Evolutionary conservation across 2,113 vertebrate genomes (phyloP).

Genomic region (Syrrhaptes paradoxus): DNA sequence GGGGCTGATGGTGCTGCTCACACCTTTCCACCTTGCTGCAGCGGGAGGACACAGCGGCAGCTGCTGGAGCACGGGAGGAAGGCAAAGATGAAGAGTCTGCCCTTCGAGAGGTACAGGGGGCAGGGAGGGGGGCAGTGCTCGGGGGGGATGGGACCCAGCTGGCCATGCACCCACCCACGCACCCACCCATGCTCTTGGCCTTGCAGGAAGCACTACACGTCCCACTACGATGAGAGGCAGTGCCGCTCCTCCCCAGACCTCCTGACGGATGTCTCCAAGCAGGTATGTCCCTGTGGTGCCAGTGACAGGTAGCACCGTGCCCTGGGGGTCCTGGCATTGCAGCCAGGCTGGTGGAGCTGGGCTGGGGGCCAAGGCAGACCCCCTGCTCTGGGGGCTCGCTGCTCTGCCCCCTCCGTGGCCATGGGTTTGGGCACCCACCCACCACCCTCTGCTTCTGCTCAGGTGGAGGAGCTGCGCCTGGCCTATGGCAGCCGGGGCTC

Average conservation of each 20-base stretch:
- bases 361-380: not conserved
- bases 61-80: constrained; percentile 46
- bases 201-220: constrained; percentile 81
- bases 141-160: not conserved
- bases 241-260: constrained; percentile 92
- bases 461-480: constrained; percentile 78
- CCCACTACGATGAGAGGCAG: constrained; percentile 82
- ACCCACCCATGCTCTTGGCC: not conserved
- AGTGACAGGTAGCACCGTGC: fast-evolving
- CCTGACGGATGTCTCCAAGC: constrained; percentile 90
- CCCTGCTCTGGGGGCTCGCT: not conserved
- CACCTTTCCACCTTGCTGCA: constrained; percentile 33
- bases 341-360: not conserved
- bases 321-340: not conserved
- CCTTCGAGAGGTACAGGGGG: constrained; percentile 83
- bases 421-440: not conserved
- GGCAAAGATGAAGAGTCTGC: constrained; percentile 68
- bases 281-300: constrained; percentile 71
- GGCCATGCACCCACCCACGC: no score
- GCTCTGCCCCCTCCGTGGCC: not conserved
- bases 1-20: not conserved
- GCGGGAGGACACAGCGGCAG: constrained; percentile 93
- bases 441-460: not conserved
- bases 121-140: not conserved
- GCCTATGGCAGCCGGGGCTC: constrained; percentile 32